Evolutionary conservation across 2,888 invertebrate genomes (phyloP).

Genomic region (Belgica antarctica): DNA sequence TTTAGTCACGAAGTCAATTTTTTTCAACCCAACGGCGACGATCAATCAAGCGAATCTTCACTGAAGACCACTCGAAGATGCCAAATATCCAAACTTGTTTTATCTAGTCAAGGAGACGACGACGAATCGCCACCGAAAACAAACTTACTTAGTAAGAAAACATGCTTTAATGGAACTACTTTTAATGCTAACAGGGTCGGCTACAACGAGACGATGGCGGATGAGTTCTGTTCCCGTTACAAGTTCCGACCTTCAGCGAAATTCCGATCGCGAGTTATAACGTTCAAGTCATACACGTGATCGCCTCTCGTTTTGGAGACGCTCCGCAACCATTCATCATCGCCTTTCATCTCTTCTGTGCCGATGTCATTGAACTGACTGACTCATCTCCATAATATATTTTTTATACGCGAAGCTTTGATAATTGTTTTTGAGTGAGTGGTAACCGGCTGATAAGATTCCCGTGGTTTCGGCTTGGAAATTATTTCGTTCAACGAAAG

Average conservation of each 20-base stretch:
- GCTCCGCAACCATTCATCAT: too few relatives aligned
- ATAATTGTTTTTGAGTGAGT: too few relatives aligned
- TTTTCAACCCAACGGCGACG: background rate
- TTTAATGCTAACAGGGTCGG: constrained; percentile 57
- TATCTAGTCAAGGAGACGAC: constrained; percentile 26
- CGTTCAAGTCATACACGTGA: constrained; percentile 9
- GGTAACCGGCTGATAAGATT: too few relatives aligned
- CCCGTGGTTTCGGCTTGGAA: too few relatives aligned
- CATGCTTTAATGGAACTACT: background rate
- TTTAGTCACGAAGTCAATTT: constrained; percentile 24
- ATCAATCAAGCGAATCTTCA: too few relatives aligned
- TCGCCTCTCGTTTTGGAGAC: background rate
- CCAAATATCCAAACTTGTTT: too few relatives aligned
- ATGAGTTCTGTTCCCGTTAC: constrained; percentile 62
- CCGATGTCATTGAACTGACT: too few relatives aligned
- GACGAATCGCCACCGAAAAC: constrained; percentile 25
- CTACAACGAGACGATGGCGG: constrained; percentile 60
- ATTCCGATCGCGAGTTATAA: constrained; percentile 53
- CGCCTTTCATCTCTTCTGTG: too few relatives aligned
- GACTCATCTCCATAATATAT: background rate
- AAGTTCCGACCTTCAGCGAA: constrained; percentile 65
- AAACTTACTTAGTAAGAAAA: constrained; percentile 1
- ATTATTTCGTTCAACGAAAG: too few relatives aligned
- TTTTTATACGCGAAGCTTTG: background rate
- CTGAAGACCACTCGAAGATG: too few relatives aligned